phyloP scores from a whole-genome alignment of 2,888 invertebrate genomes.

The Eupithecia tripunctaria region DNA sequence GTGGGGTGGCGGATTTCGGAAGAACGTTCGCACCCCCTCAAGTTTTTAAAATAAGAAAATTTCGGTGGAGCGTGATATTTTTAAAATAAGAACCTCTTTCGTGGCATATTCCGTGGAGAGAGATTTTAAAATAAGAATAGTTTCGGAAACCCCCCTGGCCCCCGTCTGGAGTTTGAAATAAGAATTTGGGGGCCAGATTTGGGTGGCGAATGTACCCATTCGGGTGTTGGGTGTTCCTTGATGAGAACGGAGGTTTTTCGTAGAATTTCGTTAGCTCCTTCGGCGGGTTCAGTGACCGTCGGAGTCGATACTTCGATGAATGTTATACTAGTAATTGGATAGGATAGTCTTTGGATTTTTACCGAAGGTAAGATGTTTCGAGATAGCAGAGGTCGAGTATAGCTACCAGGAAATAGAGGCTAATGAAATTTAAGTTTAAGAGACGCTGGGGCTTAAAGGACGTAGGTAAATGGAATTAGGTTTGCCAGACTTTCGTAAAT shows the following conservation, averaged over 20 bases:
- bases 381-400: conserved; percentile 43
- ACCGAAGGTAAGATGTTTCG: conserved; percentile 26
- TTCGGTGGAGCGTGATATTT: conserved; percentile 85
- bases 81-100: conserved; percentile 84
- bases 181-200: conserved; percentile 82
- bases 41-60: conserved; percentile 83
- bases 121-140: conserved; percentile 85
- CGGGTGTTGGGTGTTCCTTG: conserved; percentile 77
- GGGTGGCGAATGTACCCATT: conserved; percentile 69
- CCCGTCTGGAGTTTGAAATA: conserved; percentile 82
- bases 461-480: conserved; percentile 40
- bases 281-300: conserved; percentile 72
- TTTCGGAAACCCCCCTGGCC: conserved; percentile 77
- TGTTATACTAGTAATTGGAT: conserved; percentile 79
- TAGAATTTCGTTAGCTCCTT: conserved; percentile 80
- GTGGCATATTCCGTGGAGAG: conserved; percentile 84
- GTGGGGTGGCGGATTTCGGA: conserved; percentile 75
- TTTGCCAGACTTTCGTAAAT: conserved; percentile 31
- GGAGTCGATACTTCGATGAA: conserved; percentile 78
- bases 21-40: conserved; percentile 78
- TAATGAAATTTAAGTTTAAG: conserved; percentile 58
- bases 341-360: conserved; percentile 40
- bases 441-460: conserved; percentile 44
- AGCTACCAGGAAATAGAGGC: conserved; percentile 50
- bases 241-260: conserved; percentile 83